Evolutionary conservation across 2,888 invertebrate species (phyloP), one percentile per base, ranked within the genome.

Genomic region (Noctua janthina): DNA sequence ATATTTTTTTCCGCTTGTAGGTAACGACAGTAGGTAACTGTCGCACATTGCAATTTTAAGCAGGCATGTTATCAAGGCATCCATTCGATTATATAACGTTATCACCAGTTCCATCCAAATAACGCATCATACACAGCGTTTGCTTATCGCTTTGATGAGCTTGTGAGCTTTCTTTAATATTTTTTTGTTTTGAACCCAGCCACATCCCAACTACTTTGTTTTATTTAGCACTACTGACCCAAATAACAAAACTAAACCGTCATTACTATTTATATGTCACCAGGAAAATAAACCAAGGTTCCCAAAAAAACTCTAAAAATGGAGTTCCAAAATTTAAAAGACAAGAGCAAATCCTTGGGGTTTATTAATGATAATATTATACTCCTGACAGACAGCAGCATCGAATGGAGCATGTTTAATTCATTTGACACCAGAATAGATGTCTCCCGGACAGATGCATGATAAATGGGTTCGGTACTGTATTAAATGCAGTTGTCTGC

Each of bases 401-500:
- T 78, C 80, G 84, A 78, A 82, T 84, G 81, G 88, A 86, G 92
- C 92, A 93, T 95, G 93, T 92, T 88, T 92, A 84, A 95, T 95
- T 94, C 94, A 96, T 95, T 92, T 86, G 88, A 92, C 92, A 92
- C 91, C 89, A 87, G 93, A 92, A 92, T 92, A 93, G 92, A 93
- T 93, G 93, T 92, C 86, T 84, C 71, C 89, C 67, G 74, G 64
- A 85, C 83, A 82, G 78, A 78, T 82, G 82, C 85, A 91, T 95
- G 94, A 96, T 94, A 91, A 92, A 95, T 95, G 89, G 87, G n/a
- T 71, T 29, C 35, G 78, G 76, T 78, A 80, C 79, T 85, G 88
- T 89, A 92, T 93, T 91, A 93, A 92, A 94, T 96, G 96, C 96
- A 96, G 93, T 94, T 93, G 93, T 94, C 93, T 95, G 95, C 95